Conservation (phyloP, 2,888 invertebrate genomes). For the Caenorhabditis macrosperma region DNA sequence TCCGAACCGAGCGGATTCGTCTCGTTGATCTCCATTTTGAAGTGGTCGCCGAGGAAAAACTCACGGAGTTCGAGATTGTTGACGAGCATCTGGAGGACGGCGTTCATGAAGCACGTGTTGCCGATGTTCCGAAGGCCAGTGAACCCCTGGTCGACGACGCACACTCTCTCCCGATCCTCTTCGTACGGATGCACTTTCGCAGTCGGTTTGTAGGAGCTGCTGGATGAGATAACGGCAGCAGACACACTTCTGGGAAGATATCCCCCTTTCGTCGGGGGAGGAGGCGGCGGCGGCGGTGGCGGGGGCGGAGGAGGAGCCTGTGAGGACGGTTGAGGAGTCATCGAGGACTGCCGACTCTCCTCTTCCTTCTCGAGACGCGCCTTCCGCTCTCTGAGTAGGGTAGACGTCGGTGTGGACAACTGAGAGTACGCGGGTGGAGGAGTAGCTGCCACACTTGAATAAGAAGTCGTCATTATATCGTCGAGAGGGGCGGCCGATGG, state of each 20-base stretch:
- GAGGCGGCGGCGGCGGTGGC: conserved; percentile 45
- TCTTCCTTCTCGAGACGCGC: conserved; percentile 29
- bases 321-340: conserved; percentile 30
- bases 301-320: conserved; percentile 4
- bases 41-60: conserved; percentile 81
- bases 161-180: conserved; percentile 49
- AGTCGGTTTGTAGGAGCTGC: conserved; percentile 32
- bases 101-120: conserved; percentile 84
- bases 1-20: conserved; percentile 81
- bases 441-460: conserved; percentile 34
- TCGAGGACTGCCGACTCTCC: conserved; percentile 19
- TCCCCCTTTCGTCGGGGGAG: conserved; percentile 34
- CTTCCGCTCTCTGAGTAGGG: conserved; percentile 19
- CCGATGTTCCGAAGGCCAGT: conserved; percentile 83
- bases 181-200: conserved; percentile 61
- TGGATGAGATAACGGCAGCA: conserved; percentile 44
- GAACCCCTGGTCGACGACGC: conserved; percentile 80
- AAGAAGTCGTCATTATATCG: conserved; percentile 35
- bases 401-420: conserved; percentile 41
- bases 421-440: conserved; percentile 41
- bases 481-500: conserved; percentile 8
- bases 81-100: conserved; percentile 82
- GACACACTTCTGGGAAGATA: conserved; percentile 48
- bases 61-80: conserved; percentile 82
- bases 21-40: conserved; percentile 82